phyloP scores from a whole-genome alignment of 2,888 invertebrate genomes.

The Brachyptera putata region DNA sequence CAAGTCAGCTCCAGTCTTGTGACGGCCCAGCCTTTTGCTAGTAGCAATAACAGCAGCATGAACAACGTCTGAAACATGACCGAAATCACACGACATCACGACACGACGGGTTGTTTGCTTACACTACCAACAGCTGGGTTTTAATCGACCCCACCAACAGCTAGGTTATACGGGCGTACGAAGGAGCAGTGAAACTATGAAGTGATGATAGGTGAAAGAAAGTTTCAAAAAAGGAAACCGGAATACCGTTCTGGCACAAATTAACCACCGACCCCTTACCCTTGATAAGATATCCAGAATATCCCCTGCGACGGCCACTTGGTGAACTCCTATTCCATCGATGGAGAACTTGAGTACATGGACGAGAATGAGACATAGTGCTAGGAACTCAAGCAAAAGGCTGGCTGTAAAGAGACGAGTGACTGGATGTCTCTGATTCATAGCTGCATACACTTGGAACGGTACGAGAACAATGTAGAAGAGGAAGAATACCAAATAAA shows the following conservation, averaged over 20 bases:
- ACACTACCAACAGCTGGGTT: no score
- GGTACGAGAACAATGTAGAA: conserved; percentile 83
- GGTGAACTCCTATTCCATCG: conserved; percentile 82
- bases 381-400: conserved; percentile 77
- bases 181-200: no score
- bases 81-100: not conserved
- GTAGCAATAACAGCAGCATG: conserved; percentile 83
- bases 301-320: conserved; percentile 82
- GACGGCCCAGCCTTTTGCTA: conserved; percentile 97
- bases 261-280: no score
- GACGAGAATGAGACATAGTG: conserved; percentile 79
- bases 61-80: conserved; percentile 72
- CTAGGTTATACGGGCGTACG: no score
- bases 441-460: conserved; percentile 86
- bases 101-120: no score
- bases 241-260: no score
- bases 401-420: conserved; percentile 87
- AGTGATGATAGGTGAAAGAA: no score
- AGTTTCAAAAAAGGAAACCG: no score
- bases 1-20: conserved; percentile 84
- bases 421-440: conserved; percentile 84
- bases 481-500: conserved; percentile 82
- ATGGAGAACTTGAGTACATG: conserved; percentile 87
- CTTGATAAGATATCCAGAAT: conserved; percentile 88
- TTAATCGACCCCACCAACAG: no score